Evolutionary conservation across 2,113 vertebrate species (phyloP), one percentile per base, ranked within the genome.

Genomic region (Ranitomeya variabilis): DNA sequence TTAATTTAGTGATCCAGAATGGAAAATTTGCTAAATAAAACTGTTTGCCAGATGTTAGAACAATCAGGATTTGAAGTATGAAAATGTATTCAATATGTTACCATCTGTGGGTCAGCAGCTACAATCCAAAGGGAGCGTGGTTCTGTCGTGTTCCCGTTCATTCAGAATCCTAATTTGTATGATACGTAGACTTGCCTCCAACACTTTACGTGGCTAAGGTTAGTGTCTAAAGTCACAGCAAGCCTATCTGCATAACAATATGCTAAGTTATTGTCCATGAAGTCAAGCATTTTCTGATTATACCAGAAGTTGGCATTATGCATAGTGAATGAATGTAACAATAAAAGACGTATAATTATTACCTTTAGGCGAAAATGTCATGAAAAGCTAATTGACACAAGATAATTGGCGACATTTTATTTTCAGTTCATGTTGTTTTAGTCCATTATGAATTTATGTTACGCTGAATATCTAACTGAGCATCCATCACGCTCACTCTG

Each of bases 121-220:
- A 91, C 93, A 92, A 93, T 92, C 94, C 92, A 92, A 90, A 90
- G 92, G 91, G 91, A 90, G 93, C 93, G 91, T 91, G 71, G 45
- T 88, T 87, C 89, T 92, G 93, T 93, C 93, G 89, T 91, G 92
- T 91, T 90, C 69, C 52, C 59, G 82, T 15, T 55, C 86, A 88
- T 87, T 85, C 84, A 83, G 90, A 79, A 52, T 83, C 90, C 77
- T 91, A 91, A 91, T 88, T 92, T 93, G 92, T 93, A 89, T 77
- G 90, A 69, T 89, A 45, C 83, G 64, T 76, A 79, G 73, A 89
- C 8, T 69, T 45, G 4, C 19, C 10, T 57, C 26, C 69, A 51
- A 26, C n/a, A 52, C 16, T 57, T 37, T 57, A 21, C 2, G 15
- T 18, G 31, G 55, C 23, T 45, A 82, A 82, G 66, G 62, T 69